Evolutionary conservation across 1,140 invertebrate genomes (phyloP), one percentile per base, ranked within the genome.

Genomic region (Vollenhovia emeryi): DNA sequence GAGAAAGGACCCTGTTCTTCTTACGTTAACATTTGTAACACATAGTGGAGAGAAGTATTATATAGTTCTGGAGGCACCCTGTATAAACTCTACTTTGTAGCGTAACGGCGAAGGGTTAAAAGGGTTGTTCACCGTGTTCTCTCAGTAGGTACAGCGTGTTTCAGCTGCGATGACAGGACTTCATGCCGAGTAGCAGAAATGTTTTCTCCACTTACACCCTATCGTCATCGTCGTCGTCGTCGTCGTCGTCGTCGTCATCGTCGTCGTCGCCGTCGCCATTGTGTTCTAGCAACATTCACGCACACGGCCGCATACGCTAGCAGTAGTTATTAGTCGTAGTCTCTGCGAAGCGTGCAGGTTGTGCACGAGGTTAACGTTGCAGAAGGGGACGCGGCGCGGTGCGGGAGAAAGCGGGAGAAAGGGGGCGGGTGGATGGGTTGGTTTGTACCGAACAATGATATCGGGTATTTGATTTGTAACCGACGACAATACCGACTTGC

Each of bases 401-500:
- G 68, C 68, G 75, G 87, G 40, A 82, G 71, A 73, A 84, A 74
- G 66, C 13, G 64, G 74, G 69, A 59, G 62, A 27, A 66, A 62
- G 33, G 9, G 50, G 64, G 71, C 52, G 84, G 76, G 86, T 74
- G 76, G 73, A 84, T 76, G 85, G 86, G 83, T 86, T 86, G 88
- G 89, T 86, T 89, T 83, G 88, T 91, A 92, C 78, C 87, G 92
- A 92, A 93, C 92, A 93, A 93, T 92, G 92, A 93, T 93, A 93
- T 93, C 91, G 92, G 92, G 91, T 93, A 93, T 94, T 93, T 93
- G 93, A 93, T 93, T 94, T 93, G 93, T 91, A 93, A 93, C 91
- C 92, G 92, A 93, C 92, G 92, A 93, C 93, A 93, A 93, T 93
- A 91, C 90, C 87, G 88, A 89, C 90, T 91, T 91, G 87, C 89